Evolutionary conservation across 2,888 invertebrate genomes (phyloP).

Genomic region (Trachelus troglodyta): DNA sequence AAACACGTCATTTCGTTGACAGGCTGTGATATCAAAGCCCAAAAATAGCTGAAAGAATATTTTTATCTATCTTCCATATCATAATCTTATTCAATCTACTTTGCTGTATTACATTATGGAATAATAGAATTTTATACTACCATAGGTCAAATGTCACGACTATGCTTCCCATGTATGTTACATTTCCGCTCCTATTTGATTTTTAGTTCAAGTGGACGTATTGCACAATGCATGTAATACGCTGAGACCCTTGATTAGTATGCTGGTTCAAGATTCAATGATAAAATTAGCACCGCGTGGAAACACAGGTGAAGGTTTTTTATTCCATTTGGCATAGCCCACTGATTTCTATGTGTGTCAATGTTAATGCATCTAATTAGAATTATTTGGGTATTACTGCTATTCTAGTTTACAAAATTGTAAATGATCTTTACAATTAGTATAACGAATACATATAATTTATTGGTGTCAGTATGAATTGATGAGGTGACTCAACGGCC

Average conservation of each 20-base stretch:
- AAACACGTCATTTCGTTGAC: not conserved
- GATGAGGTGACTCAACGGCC: not conserved
- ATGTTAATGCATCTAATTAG: conserved; percentile 34
- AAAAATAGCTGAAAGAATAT: not conserved
- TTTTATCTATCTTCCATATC: not conserved
- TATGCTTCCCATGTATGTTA: not conserved
- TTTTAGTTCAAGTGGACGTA: conserved; percentile 10
- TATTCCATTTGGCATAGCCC: conserved; percentile 49
- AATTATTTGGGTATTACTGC: not conserved
- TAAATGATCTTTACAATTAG: not conserved
- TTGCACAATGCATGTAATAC: not conserved
- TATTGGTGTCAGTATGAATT: not conserved
- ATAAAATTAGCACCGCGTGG: conserved; percentile 48
- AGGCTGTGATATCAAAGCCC: not conserved
- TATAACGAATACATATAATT: not conserved
- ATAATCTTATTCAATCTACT: not conserved
- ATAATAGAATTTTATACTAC: not conserved
- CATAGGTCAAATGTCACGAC: not conserved
- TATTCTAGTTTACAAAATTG: not conserved
- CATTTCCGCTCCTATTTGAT: not conserved
- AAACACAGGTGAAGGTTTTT: conserved; percentile 38
- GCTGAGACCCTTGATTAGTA: not conserved
- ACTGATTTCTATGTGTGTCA: conserved; percentile 46
- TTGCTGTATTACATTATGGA: not conserved
- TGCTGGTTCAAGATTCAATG: conserved; percentile 35